Evolutionary conservation across 2,888 invertebrate genomes (phyloP).

Genomic region (Lasioglossum lativentre): DNA sequence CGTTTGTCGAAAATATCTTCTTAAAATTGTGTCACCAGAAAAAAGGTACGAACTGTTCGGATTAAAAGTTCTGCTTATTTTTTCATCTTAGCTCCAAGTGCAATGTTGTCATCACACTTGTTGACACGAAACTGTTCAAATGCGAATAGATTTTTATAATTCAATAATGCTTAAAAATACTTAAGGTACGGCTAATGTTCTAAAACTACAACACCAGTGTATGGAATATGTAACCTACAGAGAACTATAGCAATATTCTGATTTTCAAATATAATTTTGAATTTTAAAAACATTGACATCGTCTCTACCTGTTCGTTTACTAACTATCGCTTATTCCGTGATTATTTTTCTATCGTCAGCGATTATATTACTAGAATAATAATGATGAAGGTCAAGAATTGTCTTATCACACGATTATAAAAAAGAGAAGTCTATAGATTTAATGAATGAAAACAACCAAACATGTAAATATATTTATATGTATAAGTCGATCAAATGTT

Average conservation of each 20-base stretch:
- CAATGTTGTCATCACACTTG: slow-evolving; percentile 50
- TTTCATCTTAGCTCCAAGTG: slow-evolving; percentile 43
- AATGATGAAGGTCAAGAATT: not conserved
- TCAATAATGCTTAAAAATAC: slow-evolving; percentile 49
- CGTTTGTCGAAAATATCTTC: slow-evolving; percentile 27
- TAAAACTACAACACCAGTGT: slow-evolving; percentile 63
- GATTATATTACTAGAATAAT: not conserved
- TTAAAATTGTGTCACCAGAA: slow-evolving; percentile 24
- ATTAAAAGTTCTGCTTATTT: slow-evolving; percentile 44
- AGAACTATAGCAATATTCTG: slow-evolving; percentile 71
- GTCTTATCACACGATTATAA: slow-evolving; percentile 23
- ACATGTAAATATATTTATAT: slow-evolving; percentile 1
- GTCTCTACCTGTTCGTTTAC: slow-evolving; percentile 20
- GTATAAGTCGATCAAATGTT: not conserved
- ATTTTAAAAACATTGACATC: slow-evolving; percentile 58
- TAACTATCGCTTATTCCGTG: not conserved
- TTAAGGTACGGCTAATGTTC: slow-evolving; percentile 58
- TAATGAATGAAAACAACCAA: slow-evolving; percentile 2
- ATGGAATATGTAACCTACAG: slow-evolving; percentile 70
- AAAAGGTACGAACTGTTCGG: slow-evolving; percentile 7
- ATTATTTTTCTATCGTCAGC: not conserved
- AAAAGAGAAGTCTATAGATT: slow-evolving; percentile 21
- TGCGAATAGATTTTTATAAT: slow-evolving; percentile 58
- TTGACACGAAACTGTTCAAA: slow-evolving; percentile 27
- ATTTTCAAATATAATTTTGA: slow-evolving; percentile 78